Evolutionary conservation across 2,113 vertebrate species (phyloP).

Genomic region (Hystrix cristata): DNA sequence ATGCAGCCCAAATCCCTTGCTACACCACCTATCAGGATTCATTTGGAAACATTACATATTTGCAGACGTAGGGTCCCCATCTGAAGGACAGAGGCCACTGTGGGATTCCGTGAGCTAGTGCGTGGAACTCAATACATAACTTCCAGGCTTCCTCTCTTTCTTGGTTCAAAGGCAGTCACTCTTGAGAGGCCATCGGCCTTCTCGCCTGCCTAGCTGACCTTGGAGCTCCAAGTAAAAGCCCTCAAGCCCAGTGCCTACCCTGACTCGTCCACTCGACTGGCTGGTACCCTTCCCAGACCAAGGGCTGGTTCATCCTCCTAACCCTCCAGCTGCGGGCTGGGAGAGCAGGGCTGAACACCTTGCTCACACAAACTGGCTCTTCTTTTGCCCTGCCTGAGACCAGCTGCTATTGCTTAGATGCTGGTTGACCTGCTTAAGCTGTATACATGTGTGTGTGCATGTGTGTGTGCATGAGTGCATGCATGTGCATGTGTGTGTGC

Average conservation of each 20-base stretch:
- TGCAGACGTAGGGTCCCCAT: neutral
- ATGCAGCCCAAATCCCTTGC: neutral
- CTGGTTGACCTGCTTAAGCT: neutral
- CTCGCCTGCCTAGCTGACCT: neutral
- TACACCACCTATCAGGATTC: neutral
- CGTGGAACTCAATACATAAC: accelerated
- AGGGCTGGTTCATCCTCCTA: neutral
- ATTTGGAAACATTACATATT: neutral
- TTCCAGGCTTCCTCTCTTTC: neutral
- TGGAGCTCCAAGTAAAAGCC: neutral
- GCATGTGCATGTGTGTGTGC: neutral
- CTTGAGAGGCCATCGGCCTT: neutral
- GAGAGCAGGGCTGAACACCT: neutral
- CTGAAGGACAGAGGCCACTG: neutral
- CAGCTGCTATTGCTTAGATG: neutral
- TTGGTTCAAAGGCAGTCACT: neutral
- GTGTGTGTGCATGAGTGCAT: neutral
- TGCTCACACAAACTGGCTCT: neutral
- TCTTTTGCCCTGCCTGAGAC: neutral
- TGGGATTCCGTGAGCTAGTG: accelerated
- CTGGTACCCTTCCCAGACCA: neutral
- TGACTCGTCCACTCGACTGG: neutral
- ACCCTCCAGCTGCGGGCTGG: accelerated
- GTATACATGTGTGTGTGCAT: accelerated
- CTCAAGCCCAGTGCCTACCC: too few species aligned